Percentiles rank a stretch among this genome's conserved stretches.
These are phyloP conservation scores for Protobothrops mucrosquamatus DNA, from an alignment of 2,113 vertebrate genomes.

Conservation along the genomic window DNA sequence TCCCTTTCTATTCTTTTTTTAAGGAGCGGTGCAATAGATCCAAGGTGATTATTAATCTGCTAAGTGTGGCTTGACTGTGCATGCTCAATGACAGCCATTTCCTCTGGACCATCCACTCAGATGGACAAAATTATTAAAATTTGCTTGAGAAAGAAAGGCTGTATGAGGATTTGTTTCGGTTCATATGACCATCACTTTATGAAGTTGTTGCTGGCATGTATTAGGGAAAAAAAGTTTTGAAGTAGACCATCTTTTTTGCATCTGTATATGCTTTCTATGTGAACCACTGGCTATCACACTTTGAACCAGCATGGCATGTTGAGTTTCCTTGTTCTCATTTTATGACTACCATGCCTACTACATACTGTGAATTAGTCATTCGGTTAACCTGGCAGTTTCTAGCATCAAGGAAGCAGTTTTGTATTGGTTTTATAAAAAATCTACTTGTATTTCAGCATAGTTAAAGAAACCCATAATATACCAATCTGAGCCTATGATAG, in stretches of 20 bases:
- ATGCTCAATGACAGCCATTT: slow-evolving; percentile 10
- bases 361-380: slow-evolving; percentile 16
- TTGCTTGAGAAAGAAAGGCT: slow-evolving; percentile 3
- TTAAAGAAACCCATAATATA: neutral
- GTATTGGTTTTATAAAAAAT: neutral
- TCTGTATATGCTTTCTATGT: slow-evolving; percentile 35
- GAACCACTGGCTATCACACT: neutral
- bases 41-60: slow-evolving; percentile 28
- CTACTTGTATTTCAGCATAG: neutral
- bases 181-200: slow-evolving; percentile 19
- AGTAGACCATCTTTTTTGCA: slow-evolving; percentile 2
- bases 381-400: neutral
- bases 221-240: slow-evolving; percentile 25
- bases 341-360: neutral
- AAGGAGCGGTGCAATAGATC: slow-evolving; percentile 28
- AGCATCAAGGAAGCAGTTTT: neutral
- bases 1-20: slow-evolving; percentile 31
- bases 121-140: slow-evolving; percentile 8
- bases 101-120: slow-evolving; percentile 1
- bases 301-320: slow-evolving; percentile 10
- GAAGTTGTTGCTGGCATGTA: neutral
- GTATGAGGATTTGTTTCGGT: slow-evolving; percentile 8
- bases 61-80: slow-evolving; percentile 13
- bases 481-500: neutral
- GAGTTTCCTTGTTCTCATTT: slow-evolving; percentile 13